Conservation (phyloP, 2,797 vertebrate species). For the Tapera naevia region DNA sequence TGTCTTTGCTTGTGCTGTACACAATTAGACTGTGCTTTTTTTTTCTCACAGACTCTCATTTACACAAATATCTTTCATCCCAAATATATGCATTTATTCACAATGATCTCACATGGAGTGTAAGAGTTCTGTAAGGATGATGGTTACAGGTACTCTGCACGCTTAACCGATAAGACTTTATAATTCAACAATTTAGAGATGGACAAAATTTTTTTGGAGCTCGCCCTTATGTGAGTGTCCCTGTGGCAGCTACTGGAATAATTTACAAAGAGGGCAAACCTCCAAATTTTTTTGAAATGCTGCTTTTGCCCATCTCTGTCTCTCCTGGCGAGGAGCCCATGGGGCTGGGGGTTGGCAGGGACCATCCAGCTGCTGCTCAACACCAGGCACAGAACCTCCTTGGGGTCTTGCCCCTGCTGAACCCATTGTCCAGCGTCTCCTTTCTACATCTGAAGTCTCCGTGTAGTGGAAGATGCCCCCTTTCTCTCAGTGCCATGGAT, state of each 20-base stretch:
- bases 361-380: not conserved
- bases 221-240: fast-evolving
- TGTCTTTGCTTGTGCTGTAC: conserved; percentile 33
- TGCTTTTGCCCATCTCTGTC: fast-evolving
- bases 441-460: not conserved
- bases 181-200: not conserved
- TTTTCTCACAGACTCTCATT: not conserved
- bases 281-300: not conserved
- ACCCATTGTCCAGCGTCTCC: fast-evolving
- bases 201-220: not conserved
- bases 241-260: fast-evolving
- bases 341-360: not conserved
- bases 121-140: not conserved
- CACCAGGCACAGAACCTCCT: fast-evolving
- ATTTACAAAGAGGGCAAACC: not conserved
- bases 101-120: not conserved
- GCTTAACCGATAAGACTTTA: not conserved
- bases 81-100: not conserved
- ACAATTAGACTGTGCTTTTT: not conserved
- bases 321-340: fast-evolving
- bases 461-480: fast-evolving
- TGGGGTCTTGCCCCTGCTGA: fast-evolving
- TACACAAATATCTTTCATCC: not conserved
- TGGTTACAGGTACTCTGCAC: not conserved
- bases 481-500: not conserved